Base-by-base conservation (phyloP, 2,888 invertebrate genomes). In the Temnothorax ravouxi region DNA sequence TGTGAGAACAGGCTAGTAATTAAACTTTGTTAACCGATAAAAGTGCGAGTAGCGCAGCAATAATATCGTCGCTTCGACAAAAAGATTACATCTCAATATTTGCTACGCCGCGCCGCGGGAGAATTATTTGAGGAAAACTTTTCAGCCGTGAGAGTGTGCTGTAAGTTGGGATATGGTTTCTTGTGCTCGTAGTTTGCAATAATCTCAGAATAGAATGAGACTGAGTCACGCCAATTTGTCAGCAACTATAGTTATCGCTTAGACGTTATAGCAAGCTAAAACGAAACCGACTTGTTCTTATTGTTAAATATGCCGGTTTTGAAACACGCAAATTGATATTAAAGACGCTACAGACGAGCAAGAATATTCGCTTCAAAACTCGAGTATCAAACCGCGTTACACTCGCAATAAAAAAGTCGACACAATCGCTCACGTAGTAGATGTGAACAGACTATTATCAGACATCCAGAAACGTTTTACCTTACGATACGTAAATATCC, bases 1-100 rank as follows among this genome's bases (percentile, higher is more conserved):
- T 54, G 38, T 3, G 38, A 71, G 38, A 67, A 79, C 47, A 47
- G 69, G 50, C 21, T 56, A 41, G 59, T 71, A 79, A 79, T 79
- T 79, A 79, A 79, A 79, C 79, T 79, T 79, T 25, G 59, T 54
- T 34, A 79, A 47, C 18, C 15, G 79, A 79, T 79, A 79, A 79
- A 79, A 79, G 69, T 79, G 38, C 47, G 25, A 29, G 6, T 54
- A 15, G 67, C 6, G 29, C 71, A 13, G 56, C 21, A 38, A 71
- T 50, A 56, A 69, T 61, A 61, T 50, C 59, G 71, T 80, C 59
- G 29, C 54, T 47, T 69, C 47, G 29, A 61, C 34, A 13, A 59
- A 80, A 80, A 77, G 54, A 29, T 54, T 54, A 59, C 25, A 56
- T 77, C 47, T 44, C 54, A 47, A 71, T 71, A 71, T 80, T 80